Base-by-base conservation (phyloP, 2,797 vertebrate species). In the Acropternis orthonyx region DNA sequence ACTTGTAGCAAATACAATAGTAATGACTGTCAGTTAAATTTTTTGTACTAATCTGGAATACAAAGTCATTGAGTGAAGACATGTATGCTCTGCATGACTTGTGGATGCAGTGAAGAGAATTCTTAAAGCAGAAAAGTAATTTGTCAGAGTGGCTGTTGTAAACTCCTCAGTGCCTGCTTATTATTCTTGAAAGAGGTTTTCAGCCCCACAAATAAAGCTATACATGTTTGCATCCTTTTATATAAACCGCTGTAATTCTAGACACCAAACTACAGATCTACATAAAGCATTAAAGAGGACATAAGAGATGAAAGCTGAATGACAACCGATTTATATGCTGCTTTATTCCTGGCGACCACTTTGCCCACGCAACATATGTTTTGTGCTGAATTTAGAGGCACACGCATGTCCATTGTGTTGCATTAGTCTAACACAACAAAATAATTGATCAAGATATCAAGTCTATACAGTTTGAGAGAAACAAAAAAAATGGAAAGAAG, bases 381-480 rank as follows among this genome's bases (percentile, higher is more conserved):
- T 91, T 36, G 5, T 56, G 56, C 63, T 82, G 76, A 85, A 37
- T 78, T 89, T 66, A 56, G 61, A 71, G 46, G 16, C 16, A n/a
- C 14, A 9, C 14, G 76, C 22, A 2, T 58, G 9, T 74, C 78
- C 46, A 44, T 88, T 73, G 71, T 87, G 49, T 91, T 91, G 41
- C 17, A 23, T 88, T 82, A 85, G 67, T 79, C 87, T 90, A 85
- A 71, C 67, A 88, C 46, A 93, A 90, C 34, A 88, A 75, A 88
- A 54, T 56, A 83, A 79, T n/a, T 76, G 56, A 56, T 91, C 26
- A 27, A 32, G 76, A 13, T 73, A 76, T 43, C 44, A 67, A 73
- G 43, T 22, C 28, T 58, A 2, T 14, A 20, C 6, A 51, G 37
- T 51, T 7, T 74, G 27, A n/a, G 32, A 66, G 46, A 59, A 83